Conservation (phyloP, 2,113 vertebrate species). For the Blennius ocellaris region DNA sequence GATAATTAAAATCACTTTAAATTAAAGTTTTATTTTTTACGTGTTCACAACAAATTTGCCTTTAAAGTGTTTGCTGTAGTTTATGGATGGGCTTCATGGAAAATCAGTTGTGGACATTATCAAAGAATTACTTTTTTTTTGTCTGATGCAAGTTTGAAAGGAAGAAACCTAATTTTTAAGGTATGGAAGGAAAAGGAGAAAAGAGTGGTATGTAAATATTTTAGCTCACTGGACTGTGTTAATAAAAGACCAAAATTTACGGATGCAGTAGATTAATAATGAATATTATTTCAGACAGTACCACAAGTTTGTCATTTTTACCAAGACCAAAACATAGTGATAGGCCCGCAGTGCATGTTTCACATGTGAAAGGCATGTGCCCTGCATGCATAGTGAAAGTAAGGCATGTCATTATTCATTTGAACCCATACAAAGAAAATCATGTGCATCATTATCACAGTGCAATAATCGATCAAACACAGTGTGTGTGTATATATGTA, state of each 20-base stretch:
- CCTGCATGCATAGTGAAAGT: conserved; percentile 26
- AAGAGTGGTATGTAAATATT: conserved; percentile 42
- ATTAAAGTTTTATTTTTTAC: conserved; percentile 50
- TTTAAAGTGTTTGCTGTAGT: conserved; percentile 21
- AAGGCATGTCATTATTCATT: conserved; percentile 32
- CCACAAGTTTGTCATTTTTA: conserved; percentile 25
- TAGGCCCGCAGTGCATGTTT: conserved; percentile 16
- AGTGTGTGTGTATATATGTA: conserved; percentile 56
- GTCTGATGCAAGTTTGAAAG: conserved; percentile 41
- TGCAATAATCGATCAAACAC: conserved; percentile 72
- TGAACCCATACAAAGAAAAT: conserved; percentile 33
- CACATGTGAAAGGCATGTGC: background rate
- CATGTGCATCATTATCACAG: conserved; percentile 49
- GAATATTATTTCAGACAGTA: conserved; percentile 7
- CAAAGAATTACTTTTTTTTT: conserved; percentile 33
- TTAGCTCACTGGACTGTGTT: conserved; percentile 29
- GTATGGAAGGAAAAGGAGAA: conserved; percentile 8
- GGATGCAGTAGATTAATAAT: conserved; percentile 15
- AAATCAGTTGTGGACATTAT: conserved; percentile 25
- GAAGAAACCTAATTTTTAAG: conserved; percentile 17
- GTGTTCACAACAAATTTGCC: conserved; percentile 30
- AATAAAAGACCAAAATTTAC: conserved; percentile 9
- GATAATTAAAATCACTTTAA: conserved; percentile 50
- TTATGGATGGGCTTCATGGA: conserved; percentile 11
- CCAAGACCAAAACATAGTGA: conserved; percentile 10